phyloP scores from a whole-genome alignment of 37 sponge, comb jelly and placozoan species.

The Dysidea cf. avara region DNA sequence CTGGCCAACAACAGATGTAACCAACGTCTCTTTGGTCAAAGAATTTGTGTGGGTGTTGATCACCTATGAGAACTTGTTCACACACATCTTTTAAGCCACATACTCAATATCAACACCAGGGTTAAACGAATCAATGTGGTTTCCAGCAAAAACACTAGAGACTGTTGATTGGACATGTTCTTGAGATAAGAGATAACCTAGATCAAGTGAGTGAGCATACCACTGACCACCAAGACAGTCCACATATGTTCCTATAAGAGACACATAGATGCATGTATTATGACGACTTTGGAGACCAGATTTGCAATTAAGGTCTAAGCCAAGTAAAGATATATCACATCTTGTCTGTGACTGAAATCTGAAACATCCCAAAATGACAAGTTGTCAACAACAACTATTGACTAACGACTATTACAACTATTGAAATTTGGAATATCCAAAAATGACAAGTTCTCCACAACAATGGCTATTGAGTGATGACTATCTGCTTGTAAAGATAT shows the following conservation, averaged over 20 bases:
- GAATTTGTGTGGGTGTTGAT: slow-evolving; percentile 14
- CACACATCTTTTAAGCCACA: not conserved
- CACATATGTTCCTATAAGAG: slow-evolving; percentile 24
- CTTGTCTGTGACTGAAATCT: too few species aligned
- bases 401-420: too few species aligned
- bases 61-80: not conserved
- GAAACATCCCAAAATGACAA: too few species aligned
- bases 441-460: too few species aligned
- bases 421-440: too few species aligned
- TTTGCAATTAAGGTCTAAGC: too few species aligned
- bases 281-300: too few species aligned
- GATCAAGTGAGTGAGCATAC: slow-evolving; percentile 11
- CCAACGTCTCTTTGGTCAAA: slow-evolving; percentile 35
- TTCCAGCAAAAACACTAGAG: not conserved
- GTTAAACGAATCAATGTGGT: slow-evolving; percentile 6
- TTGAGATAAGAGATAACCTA: slow-evolving; percentile 14
- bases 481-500: too few species aligned
- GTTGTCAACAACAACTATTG: too few species aligned
- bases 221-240: slow-evolving; percentile 13
- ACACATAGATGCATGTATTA: too few species aligned
- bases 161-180: slow-evolving; percentile 17
- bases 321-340: too few species aligned
- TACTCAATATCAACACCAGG: slow-evolving; percentile 23
- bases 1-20: slow-evolving; percentile 24
- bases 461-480: too few species aligned